Conservation (phyloP, 2,888 invertebrate species). For the Drosophila niveifrons region DNA sequence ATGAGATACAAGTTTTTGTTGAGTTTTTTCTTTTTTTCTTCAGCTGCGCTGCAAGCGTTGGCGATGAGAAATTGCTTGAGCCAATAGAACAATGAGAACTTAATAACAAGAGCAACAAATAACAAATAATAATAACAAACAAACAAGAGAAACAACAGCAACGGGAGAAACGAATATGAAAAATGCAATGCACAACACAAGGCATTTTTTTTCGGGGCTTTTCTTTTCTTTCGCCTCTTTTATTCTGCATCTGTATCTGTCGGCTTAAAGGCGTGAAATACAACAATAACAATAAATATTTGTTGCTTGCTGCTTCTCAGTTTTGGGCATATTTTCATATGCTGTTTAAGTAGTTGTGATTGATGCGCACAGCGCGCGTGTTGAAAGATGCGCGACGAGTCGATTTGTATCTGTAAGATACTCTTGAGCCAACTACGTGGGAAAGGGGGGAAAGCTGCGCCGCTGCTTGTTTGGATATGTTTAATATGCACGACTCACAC, state of each 20-base stretch:
- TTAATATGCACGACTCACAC: conserved; percentile 40
- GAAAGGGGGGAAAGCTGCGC: not conserved
- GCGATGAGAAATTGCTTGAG: conserved; percentile 61
- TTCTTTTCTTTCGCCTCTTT: conserved; percentile 51
- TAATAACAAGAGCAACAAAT: conserved; percentile 61
- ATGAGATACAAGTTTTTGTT: conserved; percentile 19
- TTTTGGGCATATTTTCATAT: conserved; percentile 70
- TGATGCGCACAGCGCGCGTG: conserved; percentile 69
- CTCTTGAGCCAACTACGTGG: conserved; percentile 28
- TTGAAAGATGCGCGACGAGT: conserved; percentile 68
- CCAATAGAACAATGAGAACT: conserved; percentile 58
- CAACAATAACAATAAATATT: conserved; percentile 76
- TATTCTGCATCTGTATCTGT: conserved; percentile 62
- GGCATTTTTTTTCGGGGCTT: conserved; percentile 59
- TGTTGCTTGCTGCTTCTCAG: conserved; percentile 40
- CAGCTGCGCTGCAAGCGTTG: conserved; percentile 50
- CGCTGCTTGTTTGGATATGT: conserved; percentile 16
- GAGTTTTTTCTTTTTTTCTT: conserved; percentile 4
- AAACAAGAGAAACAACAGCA: conserved; percentile 44
- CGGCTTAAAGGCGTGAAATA: conserved; percentile 77
- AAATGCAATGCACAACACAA: conserved; percentile 60
- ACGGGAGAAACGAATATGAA: conserved; percentile 33
- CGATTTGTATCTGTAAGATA: conserved; percentile 73
- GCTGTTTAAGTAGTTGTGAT: conserved; percentile 74
- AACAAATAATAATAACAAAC: conserved; percentile 53